Evolutionary conservation across 2,888 invertebrate genomes (phyloP), one percentile per base, ranked within the genome.

Genomic region (Hemistola chrysoprasaria): DNA sequence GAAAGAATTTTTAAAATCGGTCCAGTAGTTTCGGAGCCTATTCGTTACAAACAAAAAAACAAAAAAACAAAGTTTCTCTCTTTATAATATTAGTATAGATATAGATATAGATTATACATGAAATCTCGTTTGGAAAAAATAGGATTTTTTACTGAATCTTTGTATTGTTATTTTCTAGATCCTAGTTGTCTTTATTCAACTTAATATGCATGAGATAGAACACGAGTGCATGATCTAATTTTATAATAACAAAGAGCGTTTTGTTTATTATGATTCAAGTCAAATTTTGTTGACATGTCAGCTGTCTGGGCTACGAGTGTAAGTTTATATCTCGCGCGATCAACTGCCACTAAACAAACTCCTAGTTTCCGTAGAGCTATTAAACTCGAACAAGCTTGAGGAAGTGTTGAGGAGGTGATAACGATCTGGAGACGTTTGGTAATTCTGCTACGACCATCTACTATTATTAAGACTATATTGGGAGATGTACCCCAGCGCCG

Each of bases 291-390:
- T 40, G 45, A 37, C 45, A 37, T 49, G 45, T 49, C 45, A 45
- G 42, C 47, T 41, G 40, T 40, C 9, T n/a, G n/a, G 40, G 51
- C 35, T 35, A 21, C 31, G 39, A 42, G 3, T 4, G 4, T 40
- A 48, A 51, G 45, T 46, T 45, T 38, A 40, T 47, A 51, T 52
- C 45, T 37, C 35, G 33, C 16, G 24, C 43, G 44, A 53, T 50
- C 45, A 53, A 53, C 46, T 53, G 40, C 33, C 5, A 30, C 47
- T 43, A 47, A 49, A 46, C 49, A 47, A 55, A 48, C 48, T 48
- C 26, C 22, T n/a, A 25, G 38, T 21, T 38, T 21, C 25, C 26
- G 30, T 20, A 27, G 26, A 49, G 40, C 40, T 43, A 35, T 35
- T 22, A 6, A 45, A 40, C 47, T 47, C 46, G 28, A 33, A 34